These are phyloP conservation scores for Pipistrellus pipistrellus DNA, from an alignment of 2,797 vertebrate genomes.

Conservation along the genomic window DNA sequence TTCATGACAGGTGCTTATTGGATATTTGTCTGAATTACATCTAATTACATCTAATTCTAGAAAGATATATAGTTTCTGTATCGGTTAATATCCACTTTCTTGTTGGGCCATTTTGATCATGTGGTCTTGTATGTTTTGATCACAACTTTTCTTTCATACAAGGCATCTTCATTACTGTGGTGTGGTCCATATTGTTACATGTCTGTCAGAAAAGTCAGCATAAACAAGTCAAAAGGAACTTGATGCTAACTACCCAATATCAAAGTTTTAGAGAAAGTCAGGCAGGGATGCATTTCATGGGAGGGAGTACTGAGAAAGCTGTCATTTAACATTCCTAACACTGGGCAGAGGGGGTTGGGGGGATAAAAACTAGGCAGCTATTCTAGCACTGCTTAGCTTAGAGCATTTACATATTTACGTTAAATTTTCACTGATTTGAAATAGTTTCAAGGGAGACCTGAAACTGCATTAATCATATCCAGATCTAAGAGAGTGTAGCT, in stretches of 20 bases:
- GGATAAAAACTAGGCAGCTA: not conserved
- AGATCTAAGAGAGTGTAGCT: conserved; percentile 87
- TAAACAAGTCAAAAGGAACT: not conserved
- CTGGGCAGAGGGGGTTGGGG: too few relatives aligned
- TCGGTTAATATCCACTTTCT: not conserved
- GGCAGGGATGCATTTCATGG: not conserved
- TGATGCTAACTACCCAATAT: not conserved
- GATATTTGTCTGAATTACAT: not conserved
- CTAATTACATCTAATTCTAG: not conserved
- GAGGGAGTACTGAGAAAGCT: not conserved
- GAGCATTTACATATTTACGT: not conserved
- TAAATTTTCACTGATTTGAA: conserved; percentile 42
- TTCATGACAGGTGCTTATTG: not conserved
- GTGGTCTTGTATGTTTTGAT: not conserved
- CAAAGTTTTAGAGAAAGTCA: not conserved
- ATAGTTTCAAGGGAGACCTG: not conserved
- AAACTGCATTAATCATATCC: conserved; percentile 92
- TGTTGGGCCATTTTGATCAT: not conserved
- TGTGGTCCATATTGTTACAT: not conserved
- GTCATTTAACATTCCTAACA: not conserved
- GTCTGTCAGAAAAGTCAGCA: not conserved
- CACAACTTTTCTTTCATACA: not conserved
- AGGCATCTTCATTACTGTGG: not conserved
- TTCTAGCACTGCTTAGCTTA: not conserved
- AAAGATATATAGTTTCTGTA: not conserved